A percentile compares a stretch with the other conserved stretches of the same genome.
These are phyloP conservation scores for Drosophila stalkeri DNA, from an alignment of 2,888 invertebrate species.

Conservation along the genomic window DNA sequence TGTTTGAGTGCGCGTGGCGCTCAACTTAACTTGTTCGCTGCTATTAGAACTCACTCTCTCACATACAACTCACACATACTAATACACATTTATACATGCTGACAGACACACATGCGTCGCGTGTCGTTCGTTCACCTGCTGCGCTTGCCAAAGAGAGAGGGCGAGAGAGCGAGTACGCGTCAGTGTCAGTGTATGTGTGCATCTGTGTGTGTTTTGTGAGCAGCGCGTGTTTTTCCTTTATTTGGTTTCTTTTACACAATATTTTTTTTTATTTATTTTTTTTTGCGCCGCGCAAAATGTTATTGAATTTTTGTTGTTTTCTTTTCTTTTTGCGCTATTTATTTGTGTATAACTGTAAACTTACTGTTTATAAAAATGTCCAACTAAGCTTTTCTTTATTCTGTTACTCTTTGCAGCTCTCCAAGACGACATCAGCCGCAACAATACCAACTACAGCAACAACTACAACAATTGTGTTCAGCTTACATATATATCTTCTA, in stretches of 20 bases:
- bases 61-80: constrained; percentile 19
- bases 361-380: constrained; percentile 47
- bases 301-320: constrained; percentile 34
- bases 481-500: not conserved
- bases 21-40: constrained; percentile 48
- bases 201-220: constrained; percentile 34
- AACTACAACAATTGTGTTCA: constrained; percentile 33
- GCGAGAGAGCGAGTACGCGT: constrained; percentile 7
- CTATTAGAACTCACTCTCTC: constrained; percentile 47
- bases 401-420: constrained; percentile 48
- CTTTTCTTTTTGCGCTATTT: constrained; percentile 23
- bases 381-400: constrained; percentile 48
- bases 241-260: constrained; percentile 43
- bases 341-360: constrained; percentile 22
- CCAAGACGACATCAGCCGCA: constrained; percentile 37
- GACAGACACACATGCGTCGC: constrained; percentile 54
- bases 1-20: constrained; percentile 54
- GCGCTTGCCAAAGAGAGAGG: constrained; percentile 14
- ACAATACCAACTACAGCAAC: constrained; percentile 19
- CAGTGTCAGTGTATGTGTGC: not conserved
- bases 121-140: constrained; percentile 78
- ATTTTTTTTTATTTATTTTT: not conserved
- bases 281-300: constrained; percentile 56
- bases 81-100: constrained; percentile 12
- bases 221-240: constrained; percentile 56